Conservation (phyloP, 1,140 invertebrate genomes). For the Lerema accius region DNA sequence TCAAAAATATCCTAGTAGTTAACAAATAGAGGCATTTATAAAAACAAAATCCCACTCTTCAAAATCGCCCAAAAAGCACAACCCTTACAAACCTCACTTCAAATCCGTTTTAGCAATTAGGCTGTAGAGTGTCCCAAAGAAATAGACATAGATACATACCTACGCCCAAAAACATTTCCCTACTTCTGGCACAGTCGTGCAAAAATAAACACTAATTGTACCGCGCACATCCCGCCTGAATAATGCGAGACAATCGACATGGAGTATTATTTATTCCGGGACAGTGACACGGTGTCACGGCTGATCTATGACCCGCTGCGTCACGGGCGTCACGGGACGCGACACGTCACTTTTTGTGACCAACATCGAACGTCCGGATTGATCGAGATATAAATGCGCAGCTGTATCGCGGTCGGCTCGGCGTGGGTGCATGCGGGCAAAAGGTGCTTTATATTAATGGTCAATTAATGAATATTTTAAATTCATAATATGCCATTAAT, state of each 20-base stretch:
- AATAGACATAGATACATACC: too few species aligned
- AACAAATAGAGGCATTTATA: too few species aligned
- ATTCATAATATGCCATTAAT: too few species aligned
- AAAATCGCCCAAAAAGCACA: too few species aligned
- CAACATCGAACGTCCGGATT: slow-evolving; percentile 39
- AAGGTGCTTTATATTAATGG: slow-evolving; percentile 11
- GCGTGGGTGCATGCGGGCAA: slow-evolving; percentile 4
- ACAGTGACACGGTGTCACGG: slow-evolving; percentile 54
- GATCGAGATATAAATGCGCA: slow-evolving; percentile 41
- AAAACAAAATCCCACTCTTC: too few species aligned
- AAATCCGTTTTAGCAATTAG: too few species aligned
- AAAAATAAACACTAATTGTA: neutral
- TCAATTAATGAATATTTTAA: neutral
- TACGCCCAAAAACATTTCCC: too few species aligned
- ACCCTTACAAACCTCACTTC: too few species aligned
- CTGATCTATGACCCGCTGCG: slow-evolving; percentile 52
- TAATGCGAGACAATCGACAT: slow-evolving; percentile 42
- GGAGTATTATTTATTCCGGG: slow-evolving; percentile 60
- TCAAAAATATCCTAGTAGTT: too few species aligned
- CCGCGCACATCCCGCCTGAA: slow-evolving; percentile 2
- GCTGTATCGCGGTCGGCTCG: neutral
- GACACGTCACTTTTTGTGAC: slow-evolving; percentile 40
- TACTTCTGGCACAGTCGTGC: too few species aligned
- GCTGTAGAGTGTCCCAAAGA: too few species aligned
- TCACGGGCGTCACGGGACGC: slow-evolving; percentile 35